These are phyloP conservation scores for Pionites leucogaster DNA, from an alignment of 2,113 vertebrate species.

Conservation along the genomic window DNA sequence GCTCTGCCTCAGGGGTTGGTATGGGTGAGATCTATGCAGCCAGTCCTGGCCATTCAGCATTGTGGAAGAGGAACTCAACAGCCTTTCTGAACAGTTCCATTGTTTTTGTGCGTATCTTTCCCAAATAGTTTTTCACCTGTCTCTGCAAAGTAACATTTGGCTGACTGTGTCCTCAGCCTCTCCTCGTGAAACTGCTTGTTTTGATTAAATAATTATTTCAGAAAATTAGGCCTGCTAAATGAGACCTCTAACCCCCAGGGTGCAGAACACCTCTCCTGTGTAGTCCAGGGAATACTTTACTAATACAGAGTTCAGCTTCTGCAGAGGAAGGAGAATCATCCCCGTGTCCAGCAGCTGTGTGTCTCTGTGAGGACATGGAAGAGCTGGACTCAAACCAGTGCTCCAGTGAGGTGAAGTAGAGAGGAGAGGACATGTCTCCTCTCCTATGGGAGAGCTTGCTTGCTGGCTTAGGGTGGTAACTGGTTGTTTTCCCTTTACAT, in stretches of 20 bases:
- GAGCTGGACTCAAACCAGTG: not conserved
- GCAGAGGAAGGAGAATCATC: not conserved
- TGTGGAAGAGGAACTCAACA: not conserved
- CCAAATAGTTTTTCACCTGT: not conserved
- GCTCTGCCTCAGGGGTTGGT: not conserved
- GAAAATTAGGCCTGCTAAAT: not conserved
- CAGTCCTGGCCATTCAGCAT: not conserved
- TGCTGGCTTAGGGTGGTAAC: not conserved
- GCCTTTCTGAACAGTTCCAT: not conserved
- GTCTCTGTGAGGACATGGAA: conserved; percentile 1
- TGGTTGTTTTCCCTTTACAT: not conserved
- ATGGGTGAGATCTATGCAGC: accelerated
- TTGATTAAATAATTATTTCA: not conserved
- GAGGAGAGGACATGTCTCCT: not conserved
- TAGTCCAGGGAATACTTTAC: conserved; percentile 6
- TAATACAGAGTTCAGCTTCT: not conserved
- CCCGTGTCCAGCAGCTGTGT: not conserved
- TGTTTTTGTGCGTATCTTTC: not conserved
- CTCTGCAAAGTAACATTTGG: not conserved
- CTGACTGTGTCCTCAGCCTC: not conserved
- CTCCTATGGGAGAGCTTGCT: not conserved
- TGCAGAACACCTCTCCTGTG: not conserved
- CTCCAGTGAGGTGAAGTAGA: not conserved
- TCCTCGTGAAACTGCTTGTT: not conserved
- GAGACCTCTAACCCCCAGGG: not conserved